phyloP scores from a whole-genome alignment of 2,113 vertebrate species.

The Arvicanthis niloticus region DNA sequence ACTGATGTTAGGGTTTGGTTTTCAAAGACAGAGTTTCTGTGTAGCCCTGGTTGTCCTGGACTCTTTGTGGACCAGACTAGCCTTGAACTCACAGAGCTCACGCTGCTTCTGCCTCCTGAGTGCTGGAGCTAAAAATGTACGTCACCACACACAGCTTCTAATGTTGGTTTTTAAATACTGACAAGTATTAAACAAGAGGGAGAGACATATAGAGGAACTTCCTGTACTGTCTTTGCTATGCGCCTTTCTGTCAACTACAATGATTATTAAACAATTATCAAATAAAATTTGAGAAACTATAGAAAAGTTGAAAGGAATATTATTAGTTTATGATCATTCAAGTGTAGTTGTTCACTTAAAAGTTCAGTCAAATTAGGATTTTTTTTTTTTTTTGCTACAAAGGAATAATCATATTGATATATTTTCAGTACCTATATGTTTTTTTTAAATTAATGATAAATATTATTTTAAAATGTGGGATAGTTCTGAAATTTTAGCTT shows the following conservation, averaged over 20 bases:
- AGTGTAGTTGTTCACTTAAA: not conserved
- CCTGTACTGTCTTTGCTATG: not conserved
- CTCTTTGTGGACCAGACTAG: no score
- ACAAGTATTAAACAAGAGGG: not conserved
- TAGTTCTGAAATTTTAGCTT: not conserved
- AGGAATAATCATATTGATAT: not conserved
- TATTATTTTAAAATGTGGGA: not conserved
- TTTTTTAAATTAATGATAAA: not conserved
- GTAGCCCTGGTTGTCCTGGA: no score
- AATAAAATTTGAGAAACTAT: not conserved
- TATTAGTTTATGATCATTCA: not conserved
- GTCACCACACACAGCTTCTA: no score
- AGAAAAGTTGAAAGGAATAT: not conserved
- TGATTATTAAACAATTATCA: not conserved
- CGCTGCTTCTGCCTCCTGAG: no score
- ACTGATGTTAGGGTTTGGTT: not conserved
- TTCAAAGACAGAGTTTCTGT: no score
- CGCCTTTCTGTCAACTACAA: not conserved
- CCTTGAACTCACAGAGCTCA: no score
- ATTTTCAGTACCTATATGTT: not conserved
- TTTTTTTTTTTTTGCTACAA: not conserved
- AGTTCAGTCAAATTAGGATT: not conserved
- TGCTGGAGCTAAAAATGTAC: no score
- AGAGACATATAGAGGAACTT: not conserved
- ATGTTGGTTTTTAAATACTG: not conserved